Evolutionary conservation across 1,140 invertebrate genomes (phyloP).

Genomic region (Sinella curviseta): DNA sequence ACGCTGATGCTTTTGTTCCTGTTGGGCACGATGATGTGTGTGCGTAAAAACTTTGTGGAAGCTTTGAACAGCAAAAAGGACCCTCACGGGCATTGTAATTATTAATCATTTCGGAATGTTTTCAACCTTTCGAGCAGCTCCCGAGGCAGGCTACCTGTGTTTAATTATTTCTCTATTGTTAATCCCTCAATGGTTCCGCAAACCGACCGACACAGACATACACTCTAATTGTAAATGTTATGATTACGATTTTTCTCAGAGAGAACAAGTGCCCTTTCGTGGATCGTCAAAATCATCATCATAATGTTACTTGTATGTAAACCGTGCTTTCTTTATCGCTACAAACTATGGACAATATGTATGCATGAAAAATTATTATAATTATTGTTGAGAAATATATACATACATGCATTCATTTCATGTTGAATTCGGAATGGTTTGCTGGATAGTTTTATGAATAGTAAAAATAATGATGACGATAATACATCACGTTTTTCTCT

Average conservation of each 20-base stretch:
- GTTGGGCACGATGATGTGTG: neutral
- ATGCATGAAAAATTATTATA: no score
- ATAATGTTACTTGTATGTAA: neutral
- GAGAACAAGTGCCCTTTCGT: neutral
- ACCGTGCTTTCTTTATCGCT: no score
- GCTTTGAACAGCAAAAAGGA: neutral
- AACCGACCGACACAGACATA: neutral
- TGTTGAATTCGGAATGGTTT: no score
- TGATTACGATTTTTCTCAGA: conserved; percentile 20
- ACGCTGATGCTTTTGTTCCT: neutral
- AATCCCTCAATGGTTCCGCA: conserved; percentile 24
- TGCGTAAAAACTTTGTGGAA: neutral
- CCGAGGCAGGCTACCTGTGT: conserved; percentile 41
- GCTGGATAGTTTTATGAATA: no score
- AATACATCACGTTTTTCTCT: no score
- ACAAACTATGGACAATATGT: no score
- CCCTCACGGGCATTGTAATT: conserved; percentile 38
- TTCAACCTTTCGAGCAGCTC: conserved; percentile 18
- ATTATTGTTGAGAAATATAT: no score
- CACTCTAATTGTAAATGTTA: conserved; percentile 22
- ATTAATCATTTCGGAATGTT: conserved; percentile 39
- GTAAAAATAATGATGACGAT: no score
- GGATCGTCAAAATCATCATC: neutral
- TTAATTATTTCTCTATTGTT: conserved; percentile 47
- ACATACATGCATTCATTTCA: no score